Evolutionary conservation across 2,797 vertebrate genomes (phyloP), one percentile per base, ranked within the genome.

Genomic region (Danio kyathit): DNA sequence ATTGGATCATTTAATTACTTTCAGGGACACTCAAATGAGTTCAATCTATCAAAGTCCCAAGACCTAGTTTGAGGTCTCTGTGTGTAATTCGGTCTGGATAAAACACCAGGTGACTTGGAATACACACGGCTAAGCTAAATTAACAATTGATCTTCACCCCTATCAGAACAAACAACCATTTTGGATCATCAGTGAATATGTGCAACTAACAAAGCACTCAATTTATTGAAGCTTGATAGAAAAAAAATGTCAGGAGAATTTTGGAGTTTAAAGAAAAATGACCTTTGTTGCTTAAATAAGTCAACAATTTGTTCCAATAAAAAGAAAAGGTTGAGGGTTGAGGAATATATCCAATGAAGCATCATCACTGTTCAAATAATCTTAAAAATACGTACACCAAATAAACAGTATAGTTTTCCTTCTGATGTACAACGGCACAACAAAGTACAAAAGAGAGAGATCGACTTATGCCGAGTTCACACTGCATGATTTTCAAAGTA

Each of bases 1-100:
- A 81, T 76, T 85, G 75, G 57, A 87, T 79, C 16, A 82, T 87
- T 83, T 74, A 78, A 82, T 87, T 87, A 82, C 77, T 83, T 67
- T 66, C 79, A 76, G 78, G 65, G 79, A 79, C 71, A 76, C 74
- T 82, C 41, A 63, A 78, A 70, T 60, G 70, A 63, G 61, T 81
- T 38, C 17, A 80, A 74, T 84, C 66, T 67, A 82, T 83, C 67
- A 52, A 40, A 43, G 63, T 82, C 75, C 78, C 44, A 59, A 51
- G 72, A 74, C 54, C 82, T 76, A 79, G 78, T 60, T 73, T 86
- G 60, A 51, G 77, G 66, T 73, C 51, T 41, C 48, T 48, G 81
- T 85, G 63, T 76, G 71, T 60, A 46, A 64, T 74, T 85, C 7
- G 81, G 79, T 63, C 79, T 52, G 49, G 46, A 71, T 63, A 73